A percentile compares a stretch with the other conserved stretches of the same genome.
These are phyloP conservation scores for Axea sp. DNA, from an alignment of 2,888 invertebrate species.

Conservation along the genomic window DNA sequence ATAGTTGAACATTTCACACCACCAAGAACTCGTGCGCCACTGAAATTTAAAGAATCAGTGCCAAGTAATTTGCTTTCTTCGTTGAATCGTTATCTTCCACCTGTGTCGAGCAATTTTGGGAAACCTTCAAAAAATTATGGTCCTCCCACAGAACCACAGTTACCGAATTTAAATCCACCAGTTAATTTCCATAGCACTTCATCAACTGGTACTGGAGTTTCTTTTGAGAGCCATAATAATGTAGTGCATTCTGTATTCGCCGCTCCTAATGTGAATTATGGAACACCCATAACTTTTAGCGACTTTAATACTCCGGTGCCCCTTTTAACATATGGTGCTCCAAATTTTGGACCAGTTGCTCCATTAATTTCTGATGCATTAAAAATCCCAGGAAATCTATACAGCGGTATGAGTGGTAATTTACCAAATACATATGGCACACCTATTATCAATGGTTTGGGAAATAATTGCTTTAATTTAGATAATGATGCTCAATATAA, in stretches of 20 bases:
- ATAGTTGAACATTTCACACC: slow-evolving; percentile 68
- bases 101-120: slow-evolving; percentile 30
- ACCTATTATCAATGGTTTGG: slow-evolving; percentile 54
- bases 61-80: slow-evolving; percentile 84
- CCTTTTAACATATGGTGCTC: slow-evolving; percentile 75
- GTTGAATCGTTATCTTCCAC: slow-evolving; percentile 81
- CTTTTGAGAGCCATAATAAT: slow-evolving; percentile 10
- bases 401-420: slow-evolving; percentile 66
- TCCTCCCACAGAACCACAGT: slow-evolving; percentile 68
- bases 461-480: slow-evolving; percentile 64
- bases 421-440: slow-evolving; percentile 71
- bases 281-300: slow-evolving; percentile 74
- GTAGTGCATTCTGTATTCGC: slow-evolving; percentile 68
- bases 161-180: slow-evolving; percentile 67
- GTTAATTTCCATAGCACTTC: slow-evolving; percentile 58
- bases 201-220: slow-evolving; percentile 33
- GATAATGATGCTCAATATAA: slow-evolving; percentile 54
- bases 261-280: slow-evolving; percentile 75
- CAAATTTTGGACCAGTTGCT: slow-evolving; percentile 73
- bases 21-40: slow-evolving; percentile 80
- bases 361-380: slow-evolving; percentile 64
- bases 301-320: slow-evolving; percentile 76
- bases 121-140: slow-evolving; percentile 71
- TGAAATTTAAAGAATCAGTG: slow-evolving; percentile 87
- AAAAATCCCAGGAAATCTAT: slow-evolving; percentile 71